Evolutionary conservation across 1,140 invertebrate species (phyloP), one percentile per base, ranked within the genome.

Genomic region (Tyrophagus putrescentiae): DNA sequence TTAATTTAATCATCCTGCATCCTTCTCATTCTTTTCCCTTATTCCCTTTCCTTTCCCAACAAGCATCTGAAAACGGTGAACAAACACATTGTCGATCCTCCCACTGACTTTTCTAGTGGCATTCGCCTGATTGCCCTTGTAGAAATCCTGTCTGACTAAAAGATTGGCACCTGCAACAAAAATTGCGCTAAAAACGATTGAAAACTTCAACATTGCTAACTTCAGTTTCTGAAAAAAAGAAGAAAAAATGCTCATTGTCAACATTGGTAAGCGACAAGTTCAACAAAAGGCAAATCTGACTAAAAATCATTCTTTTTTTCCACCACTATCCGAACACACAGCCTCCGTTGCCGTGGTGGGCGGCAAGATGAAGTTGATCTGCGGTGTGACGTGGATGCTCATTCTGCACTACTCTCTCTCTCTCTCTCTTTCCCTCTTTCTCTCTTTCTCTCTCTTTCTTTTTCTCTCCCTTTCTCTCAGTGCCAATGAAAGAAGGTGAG

Each of bases 361-460:
- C 71, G 83, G 83, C 65, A 90, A 91, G 72, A 72, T 93, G 68
- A 94, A 94, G 73, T 72, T 94, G 67, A 94, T 94, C 68, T 79
- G 94, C 60, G 90, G 91, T 64, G 72, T 95, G 69, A 88, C 95
- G 81, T 95, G 91, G 91, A 93, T 87, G 1, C 77, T 95, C 13
- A 94, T 95, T 76, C 76, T 94, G 31, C 90, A 95, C 71, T 95
- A 95, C 71, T 92, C 90, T 58, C 93, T 95, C n/a, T n/a, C n/a
- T n/a, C n/a, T n/a, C n/a, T n/a, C n/a, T n/a, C n/a, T n/a, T n/a
- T n/a, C n/a, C n/a, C n/a, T n/a, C n/a, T n/a, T n/a, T n/a, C n/a
- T n/a, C n/a, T n/a, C n/a, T n/a, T n/a, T n/a, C n/a, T n/a, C n/a
- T n/a, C n/a, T n/a, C n/a, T n/a, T n/a, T n/a, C n/a, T n/a, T n/a